Base-by-base conservation (phyloP, 2,797 vertebrate genomes). In the Acrocephalus scirpaceus region DNA sequence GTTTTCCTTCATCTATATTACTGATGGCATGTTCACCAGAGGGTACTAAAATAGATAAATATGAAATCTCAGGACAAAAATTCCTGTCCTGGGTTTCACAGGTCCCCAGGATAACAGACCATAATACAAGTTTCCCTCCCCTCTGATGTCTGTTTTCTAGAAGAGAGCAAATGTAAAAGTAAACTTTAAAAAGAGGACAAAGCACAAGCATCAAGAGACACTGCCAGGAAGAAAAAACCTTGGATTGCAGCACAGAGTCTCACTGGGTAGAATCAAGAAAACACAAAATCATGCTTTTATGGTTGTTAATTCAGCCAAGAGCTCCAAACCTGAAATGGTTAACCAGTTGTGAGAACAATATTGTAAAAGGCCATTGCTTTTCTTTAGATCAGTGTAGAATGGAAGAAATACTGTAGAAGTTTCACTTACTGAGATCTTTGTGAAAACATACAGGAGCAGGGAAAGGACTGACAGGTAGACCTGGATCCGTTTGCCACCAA, bases 391-490 rank as follows among this genome's bases (percentile, higher is more conserved):
- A 47, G 6, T 19, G 36, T 20, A 73, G 44, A 53, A 20, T 22
- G 23, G 44, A 66, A 58, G 32, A 81, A 69, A 45, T 30, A 22
- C 32, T 47, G 51, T 22, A 21, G 7, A 78, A 66, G 26, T 23
- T 47, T 29, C 67, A 98, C 99, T 99, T 97, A 99, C 99, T 22
- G 99, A 99, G 97, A 99, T 99, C 96, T 98, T 99, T 86, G 99
- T 99, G 97, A 98, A 98, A 86, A 99, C 95, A 34, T 98, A 99
- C 7, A 99, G 96, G 73, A 98, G 70, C 47, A 99, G 97, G 12
- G 99, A 99, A 26, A 99, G 98, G 81, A 99, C 12, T 3, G 99
- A 99, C 61, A 99, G 98, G 91, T 99, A 99, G 88, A 99, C 22
- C 53, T 99, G 98, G 67, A 99, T 99, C 23, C 99, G 97, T 10